phyloP scores from a whole-genome alignment of 1,140 invertebrate genomes.

The Colletes gigas region DNA sequence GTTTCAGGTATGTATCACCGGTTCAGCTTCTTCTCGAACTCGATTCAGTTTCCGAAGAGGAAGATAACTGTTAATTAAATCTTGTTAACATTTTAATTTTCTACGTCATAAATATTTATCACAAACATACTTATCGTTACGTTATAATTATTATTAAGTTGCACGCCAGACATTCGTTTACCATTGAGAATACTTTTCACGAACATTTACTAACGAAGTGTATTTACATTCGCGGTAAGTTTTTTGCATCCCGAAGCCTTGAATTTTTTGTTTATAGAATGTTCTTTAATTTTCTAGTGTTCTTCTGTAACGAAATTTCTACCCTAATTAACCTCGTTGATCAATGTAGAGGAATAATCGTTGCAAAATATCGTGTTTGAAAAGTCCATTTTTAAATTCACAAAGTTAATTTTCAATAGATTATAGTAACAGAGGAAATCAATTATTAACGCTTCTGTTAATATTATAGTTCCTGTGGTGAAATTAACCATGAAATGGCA shows the following conservation, averaged over 20 bases:
- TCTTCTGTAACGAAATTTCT: not conserved
- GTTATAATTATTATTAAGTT: too few species aligned
- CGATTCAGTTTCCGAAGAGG: not conserved
- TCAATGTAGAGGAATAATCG: too few species aligned
- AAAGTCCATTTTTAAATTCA: too few species aligned
- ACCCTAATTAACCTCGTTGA: not conserved
- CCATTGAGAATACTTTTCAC: too few species aligned
- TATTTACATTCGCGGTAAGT: constrained; percentile 11
- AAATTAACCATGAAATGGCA: too few species aligned
- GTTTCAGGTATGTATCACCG: constrained; percentile 73
- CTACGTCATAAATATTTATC: not conserved
- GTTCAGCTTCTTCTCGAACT: not conserved
- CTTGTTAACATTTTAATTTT: not conserved
- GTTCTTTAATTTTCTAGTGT: not conserved
- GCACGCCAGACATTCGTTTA: not conserved
- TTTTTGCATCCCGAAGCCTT: not conserved
- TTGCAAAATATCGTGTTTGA: too few species aligned
- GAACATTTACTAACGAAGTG: not conserved
- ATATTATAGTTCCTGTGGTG: too few species aligned
- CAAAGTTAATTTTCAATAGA: too few species aligned
- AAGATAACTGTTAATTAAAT: not conserved
- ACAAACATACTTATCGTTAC: too few species aligned
- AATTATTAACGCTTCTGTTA: too few species aligned
- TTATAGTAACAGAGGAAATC: too few species aligned
- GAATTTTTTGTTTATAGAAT: not conserved